Evolutionary conservation across 92 coral and sea anemone genomes (phyloP).

Genomic region (Porites evermanni): DNA sequence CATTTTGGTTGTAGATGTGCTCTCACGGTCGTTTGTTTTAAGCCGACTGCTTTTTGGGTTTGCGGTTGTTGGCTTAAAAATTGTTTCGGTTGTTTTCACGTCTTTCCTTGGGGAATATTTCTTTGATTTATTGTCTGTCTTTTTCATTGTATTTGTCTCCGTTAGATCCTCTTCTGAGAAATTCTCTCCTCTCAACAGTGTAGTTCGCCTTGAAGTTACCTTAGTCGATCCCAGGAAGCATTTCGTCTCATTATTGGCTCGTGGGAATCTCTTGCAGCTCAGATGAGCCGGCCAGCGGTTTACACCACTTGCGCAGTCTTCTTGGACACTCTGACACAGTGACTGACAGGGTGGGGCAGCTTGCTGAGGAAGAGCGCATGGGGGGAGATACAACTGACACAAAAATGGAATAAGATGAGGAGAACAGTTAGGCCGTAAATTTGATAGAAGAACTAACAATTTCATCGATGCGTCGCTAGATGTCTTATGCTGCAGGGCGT

Average conservation of each 20-base stretch:
- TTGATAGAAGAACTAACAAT: slow-evolving; percentile 6
- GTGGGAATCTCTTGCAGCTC: slow-evolving; percentile 30
- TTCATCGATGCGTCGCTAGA: not conserved
- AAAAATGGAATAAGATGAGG: slow-evolving; percentile 48
- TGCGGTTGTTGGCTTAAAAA: not conserved
- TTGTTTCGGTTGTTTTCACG: not conserved
- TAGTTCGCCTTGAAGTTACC: slow-evolving; percentile 20
- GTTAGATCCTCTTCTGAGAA: not conserved
- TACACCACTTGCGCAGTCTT: slow-evolving; percentile 46
- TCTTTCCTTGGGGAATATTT: not conserved
- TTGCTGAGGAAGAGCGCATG: slow-evolving; percentile 45
- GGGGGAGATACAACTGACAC: slow-evolving; percentile 57
- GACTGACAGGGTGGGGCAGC: slow-evolving; percentile 61
- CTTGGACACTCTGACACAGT: slow-evolving; percentile 56
- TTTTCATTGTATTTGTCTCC: slow-evolving; percentile 14
- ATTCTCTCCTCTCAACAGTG: slow-evolving; percentile 4
- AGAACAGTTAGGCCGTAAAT: slow-evolving; percentile 49
- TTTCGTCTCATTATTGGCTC: slow-evolving; percentile 10
- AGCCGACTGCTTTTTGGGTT: not conserved
- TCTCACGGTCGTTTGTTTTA: not conserved
- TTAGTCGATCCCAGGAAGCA: slow-evolving; percentile 30
- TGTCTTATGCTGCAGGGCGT: slow-evolving; percentile 38
- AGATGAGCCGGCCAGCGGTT: slow-evolving; percentile 16
- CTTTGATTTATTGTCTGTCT: not conserved
- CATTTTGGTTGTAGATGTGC: not conserved